Evolutionary conservation across 2,888 invertebrate species (phyloP).

Genomic region (Himalopsyche tibetana): DNA sequence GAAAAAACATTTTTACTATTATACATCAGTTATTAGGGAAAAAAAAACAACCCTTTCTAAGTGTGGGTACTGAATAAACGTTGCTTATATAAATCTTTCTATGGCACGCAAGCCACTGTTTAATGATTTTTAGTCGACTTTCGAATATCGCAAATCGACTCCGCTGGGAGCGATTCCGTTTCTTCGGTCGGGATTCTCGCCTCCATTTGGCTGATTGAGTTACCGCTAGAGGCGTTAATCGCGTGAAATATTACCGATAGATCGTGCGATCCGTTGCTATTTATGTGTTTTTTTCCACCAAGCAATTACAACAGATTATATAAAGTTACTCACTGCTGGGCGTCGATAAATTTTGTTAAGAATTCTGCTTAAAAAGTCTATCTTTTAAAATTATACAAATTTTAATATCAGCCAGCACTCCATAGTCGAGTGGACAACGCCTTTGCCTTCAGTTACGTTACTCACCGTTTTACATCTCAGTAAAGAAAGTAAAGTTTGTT

Average conservation of each 20-base stretch:
- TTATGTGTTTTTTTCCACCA: not conserved
- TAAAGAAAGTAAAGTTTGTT: too few relatives aligned
- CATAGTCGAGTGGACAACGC: too few relatives aligned
- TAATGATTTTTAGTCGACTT: conserved; percentile 30
- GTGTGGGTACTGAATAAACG: not conserved
- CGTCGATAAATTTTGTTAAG: not conserved
- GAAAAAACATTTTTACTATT: too few relatives aligned
- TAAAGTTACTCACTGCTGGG: conserved; percentile 2
- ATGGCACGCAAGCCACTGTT: not conserved
- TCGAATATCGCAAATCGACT: conserved; percentile 34
- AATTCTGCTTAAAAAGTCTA: too few relatives aligned
- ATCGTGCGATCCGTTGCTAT: not conserved
- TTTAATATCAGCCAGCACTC: too few relatives aligned
- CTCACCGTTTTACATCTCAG: too few relatives aligned
- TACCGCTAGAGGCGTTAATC: conserved; percentile 30
- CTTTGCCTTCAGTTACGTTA: too few relatives aligned
- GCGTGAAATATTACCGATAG: conserved; percentile 34
- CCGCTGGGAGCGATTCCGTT: conserved; percentile 23
- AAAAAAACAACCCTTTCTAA: too few relatives aligned
- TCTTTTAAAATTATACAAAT: too few relatives aligned
- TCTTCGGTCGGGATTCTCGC: conserved; percentile 12
- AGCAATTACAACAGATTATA: not conserved
- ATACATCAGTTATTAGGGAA: too few relatives aligned
- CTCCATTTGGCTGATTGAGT: conserved; percentile 14
- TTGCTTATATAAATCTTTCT: not conserved